Base-by-base conservation (phyloP, 2,888 invertebrate genomes). In the Germaria angustata region DNA sequence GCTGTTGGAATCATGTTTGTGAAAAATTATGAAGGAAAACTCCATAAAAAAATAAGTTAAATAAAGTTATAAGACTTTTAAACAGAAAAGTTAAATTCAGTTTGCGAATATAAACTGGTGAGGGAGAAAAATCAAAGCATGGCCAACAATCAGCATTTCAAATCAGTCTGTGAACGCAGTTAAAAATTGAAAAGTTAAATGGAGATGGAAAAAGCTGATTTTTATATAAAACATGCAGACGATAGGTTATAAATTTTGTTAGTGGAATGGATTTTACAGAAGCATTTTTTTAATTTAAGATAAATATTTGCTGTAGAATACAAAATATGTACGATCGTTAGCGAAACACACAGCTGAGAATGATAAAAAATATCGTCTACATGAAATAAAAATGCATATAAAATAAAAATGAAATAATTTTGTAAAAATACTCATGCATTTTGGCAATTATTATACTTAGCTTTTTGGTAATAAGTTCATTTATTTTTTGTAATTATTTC, bases 1-100 rank as follows among this genome's bases (percentile, higher is more conserved):
- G 59, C 34, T 69, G 69, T 17, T 59, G 13, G 61, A 53, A 77
- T 69, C 34, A 41, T 77, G 77, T 77, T 77, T 69, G 44, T 32
- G 44, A 41, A 69, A 61, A 59, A 61, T 61, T 61, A 76, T 49
- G 46, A n/a, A 59, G 20, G 32, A 20, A 73, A 65, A 63, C n/a
- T 34, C 9, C 5, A 44, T 22, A 53, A 63, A 53, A 63, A 72
- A 32, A 4, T 0, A 49, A 34, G 34, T 39, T 51, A 41, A 53
- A 73, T 63, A 53, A 73, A 73, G 17, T 41, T 73, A 51, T 28
- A 61, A 24, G 49, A 24, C 53, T 73, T 72, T 61, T 39, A 20
- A 72, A 51, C 17, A 41, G 36, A n/a, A 61, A 51, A 20, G 0
- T n/a, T 39, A 39, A 28, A n/a, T 61, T 55, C 44, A 53, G 28